Conservation (phyloP, 2,113 vertebrate species). For the Aptenodytes forsteri region DNA sequence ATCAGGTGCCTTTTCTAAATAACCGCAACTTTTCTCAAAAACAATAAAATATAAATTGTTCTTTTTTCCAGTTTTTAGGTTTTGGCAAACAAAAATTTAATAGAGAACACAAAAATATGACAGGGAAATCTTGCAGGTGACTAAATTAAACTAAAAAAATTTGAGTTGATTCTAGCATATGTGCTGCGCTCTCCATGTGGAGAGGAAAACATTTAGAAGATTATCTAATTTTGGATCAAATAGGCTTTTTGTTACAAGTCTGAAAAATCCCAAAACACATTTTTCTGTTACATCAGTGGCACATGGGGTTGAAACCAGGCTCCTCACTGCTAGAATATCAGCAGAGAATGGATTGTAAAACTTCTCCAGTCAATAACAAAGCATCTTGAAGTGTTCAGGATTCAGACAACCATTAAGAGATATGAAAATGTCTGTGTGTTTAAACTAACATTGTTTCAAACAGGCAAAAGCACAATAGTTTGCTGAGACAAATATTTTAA, state of each 20-base stretch:
- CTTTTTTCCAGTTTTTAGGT: background rate
- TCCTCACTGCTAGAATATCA: background rate
- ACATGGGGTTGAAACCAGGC: background rate
- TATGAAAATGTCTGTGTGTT: background rate
- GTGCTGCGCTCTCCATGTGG: background rate
- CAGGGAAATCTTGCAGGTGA: background rate
- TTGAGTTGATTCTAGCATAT: background rate
- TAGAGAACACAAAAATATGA: background rate
- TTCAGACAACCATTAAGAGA: background rate
- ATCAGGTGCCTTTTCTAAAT: background rate
- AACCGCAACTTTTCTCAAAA: background rate
- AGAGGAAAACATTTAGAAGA: background rate
- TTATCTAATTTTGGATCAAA: background rate
- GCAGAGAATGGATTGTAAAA: background rate
- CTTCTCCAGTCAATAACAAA: background rate
- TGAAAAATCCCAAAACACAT: background rate
- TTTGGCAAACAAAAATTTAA: background rate
- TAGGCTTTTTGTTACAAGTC: background rate
- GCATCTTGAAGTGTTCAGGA: background rate
- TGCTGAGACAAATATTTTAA: background rate
- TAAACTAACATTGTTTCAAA: background rate
- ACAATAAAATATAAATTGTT: background rate
- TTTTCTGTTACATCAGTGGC: background rate
- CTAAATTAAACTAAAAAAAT: background rate
- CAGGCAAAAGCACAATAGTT: slow-evolving; percentile 36